A percentile compares a stretch with the other conserved stretches of the same genome.
These are phyloP conservation scores for Heterocephalus glaber DNA, from an alignment of 2,113 vertebrate genomes.

Conservation along the genomic window DNA sequence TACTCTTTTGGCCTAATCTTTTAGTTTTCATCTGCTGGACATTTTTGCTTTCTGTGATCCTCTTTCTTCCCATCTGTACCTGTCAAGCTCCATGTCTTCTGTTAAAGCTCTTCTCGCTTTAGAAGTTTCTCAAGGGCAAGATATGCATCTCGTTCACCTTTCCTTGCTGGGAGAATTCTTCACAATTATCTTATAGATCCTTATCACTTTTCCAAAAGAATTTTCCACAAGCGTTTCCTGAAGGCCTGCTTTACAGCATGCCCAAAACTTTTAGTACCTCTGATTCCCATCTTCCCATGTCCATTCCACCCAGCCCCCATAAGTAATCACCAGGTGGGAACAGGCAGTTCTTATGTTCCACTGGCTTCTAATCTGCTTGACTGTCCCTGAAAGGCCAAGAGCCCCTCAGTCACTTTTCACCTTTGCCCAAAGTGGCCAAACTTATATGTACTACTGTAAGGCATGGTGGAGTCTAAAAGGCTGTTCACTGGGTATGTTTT, in stretches of 20 bases:
- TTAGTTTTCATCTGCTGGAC: background rate
- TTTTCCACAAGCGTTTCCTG: conserved; percentile 30
- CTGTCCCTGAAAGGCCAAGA: background rate
- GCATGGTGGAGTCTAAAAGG: background rate
- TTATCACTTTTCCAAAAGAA: background rate
- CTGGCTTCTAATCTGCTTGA: background rate
- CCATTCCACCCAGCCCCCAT: background rate
- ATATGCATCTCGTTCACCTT: background rate
- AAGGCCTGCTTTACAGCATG: background rate
- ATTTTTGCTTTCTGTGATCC: background rate
- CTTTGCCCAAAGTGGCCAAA: background rate
- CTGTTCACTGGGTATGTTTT: conserved; percentile 1
- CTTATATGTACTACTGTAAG: background rate
- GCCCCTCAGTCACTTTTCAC: background rate
- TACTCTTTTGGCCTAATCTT: background rate
- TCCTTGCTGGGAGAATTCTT: conserved; percentile 6
- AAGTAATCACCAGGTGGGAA: background rate
- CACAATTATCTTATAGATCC: background rate
- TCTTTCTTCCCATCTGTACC: background rate
- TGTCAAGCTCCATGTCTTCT: background rate
- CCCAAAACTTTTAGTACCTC: background rate
- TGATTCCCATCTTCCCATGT: background rate
- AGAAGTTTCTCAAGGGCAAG: conserved; percentile 20
- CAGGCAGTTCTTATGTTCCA: background rate
- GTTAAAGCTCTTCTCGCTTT: background rate